These are phyloP conservation scores for Diadumene lineata DNA, from an alignment of 92 coral and sea anemone genomes.

Conservation along the genomic window DNA sequence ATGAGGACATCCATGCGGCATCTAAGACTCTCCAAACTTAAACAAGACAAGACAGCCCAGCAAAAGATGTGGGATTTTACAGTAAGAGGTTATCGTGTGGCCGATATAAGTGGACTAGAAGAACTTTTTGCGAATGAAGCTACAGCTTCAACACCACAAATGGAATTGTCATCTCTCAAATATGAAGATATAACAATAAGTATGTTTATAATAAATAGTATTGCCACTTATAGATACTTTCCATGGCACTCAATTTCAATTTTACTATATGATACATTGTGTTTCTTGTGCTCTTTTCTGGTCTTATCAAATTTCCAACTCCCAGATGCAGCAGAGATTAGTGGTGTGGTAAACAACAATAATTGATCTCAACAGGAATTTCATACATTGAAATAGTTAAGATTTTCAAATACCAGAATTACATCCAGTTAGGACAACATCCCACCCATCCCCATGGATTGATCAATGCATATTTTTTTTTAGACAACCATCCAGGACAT, in stretches of 20 bases:
- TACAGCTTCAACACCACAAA: conserved; percentile 36
- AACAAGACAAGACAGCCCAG: conserved; percentile 32
- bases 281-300: not conserved
- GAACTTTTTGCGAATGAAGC: conserved; percentile 18
- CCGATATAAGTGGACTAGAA: conserved; percentile 36
- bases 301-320: too few species aligned
- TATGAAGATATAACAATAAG: conserved; percentile 44
- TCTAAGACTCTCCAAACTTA: conserved; percentile 47
- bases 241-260: not conserved
- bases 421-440: too few species aligned
- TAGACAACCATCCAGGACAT: conserved; percentile 37
- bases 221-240: not conserved
- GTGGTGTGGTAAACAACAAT: too few species aligned
- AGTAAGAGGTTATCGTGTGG: conserved; percentile 42
- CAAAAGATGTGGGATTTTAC: conserved; percentile 41
- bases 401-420: too few species aligned
- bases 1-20: conserved; percentile 48
- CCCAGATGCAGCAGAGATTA: too few species aligned
- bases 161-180: conserved; percentile 14
- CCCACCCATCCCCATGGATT: too few species aligned
- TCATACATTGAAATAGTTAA: too few species aligned
- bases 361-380: too few species aligned
- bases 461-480: not conserved
- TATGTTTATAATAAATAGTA: not conserved
- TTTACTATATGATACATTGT: not conserved